Evolutionary conservation across 30 jellyfish, hydroid and myxozoan species (phyloP), one percentile per base, ranked within the genome.

Genomic region (Calvadosia cruxmelitensis): DNA sequence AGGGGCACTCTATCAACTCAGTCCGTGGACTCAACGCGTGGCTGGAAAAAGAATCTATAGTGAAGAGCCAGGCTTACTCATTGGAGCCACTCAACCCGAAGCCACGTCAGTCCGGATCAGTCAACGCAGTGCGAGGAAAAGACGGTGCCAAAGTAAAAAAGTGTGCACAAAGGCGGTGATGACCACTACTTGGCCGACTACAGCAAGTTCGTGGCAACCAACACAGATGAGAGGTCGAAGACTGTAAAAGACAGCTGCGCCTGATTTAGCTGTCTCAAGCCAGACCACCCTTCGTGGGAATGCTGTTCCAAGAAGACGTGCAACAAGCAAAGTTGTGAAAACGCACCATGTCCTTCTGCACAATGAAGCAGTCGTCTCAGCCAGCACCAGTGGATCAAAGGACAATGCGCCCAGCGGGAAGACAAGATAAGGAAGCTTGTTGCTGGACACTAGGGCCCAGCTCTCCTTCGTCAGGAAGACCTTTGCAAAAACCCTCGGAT

Each of bases 371-470:
- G 12, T 27, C 5, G 27, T 57, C 12, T 27, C 69, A 57, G 27
- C 24, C 32, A 27, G 12, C 27, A 57, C 10, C 13, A 27, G 12
- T 57, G 24, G 27, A 57, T 42, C 10, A 42, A 42, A 42, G n/a
- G 61, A 10, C 61, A 10, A n/a, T n/a, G 27, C 69, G 27, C 32
- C 69, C 7, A 57, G 24, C 24, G 69, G 69, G 24, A 27, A 27
- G 24, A 7, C 27, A 16, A 33, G 57, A 73, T 29, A 73, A 77
- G 90, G 49, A 77, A 80, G 72, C 52, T 84, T 72, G 51, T 53
- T 80, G 77, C 50, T 71, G 52, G 84, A 72, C 35, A 68, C 84
- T 63, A 80, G 93, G 3, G 93, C 84, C 15, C 84, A 71, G 34
- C 48, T 80, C 75, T 68, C 78, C 52, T 64, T 80, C 76, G 72